Base-by-base conservation (phyloP, 2,113 vertebrate genomes). In the Oreochromis tanganicae region DNA sequence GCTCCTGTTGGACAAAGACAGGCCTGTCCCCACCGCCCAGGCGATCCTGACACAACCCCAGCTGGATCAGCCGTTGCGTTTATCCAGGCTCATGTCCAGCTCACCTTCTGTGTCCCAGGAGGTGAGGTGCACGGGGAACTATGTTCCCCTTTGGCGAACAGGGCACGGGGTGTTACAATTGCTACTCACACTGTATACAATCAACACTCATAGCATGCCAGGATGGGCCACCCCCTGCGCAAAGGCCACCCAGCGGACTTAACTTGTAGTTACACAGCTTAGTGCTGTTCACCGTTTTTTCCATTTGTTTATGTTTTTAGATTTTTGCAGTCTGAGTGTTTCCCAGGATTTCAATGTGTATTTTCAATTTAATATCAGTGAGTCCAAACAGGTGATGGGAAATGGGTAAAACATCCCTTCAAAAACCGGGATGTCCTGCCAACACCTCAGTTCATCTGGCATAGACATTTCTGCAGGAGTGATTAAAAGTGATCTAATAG, bases 391-490 rank as follows among this genome's bases (percentile, higher is more conserved):
- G 83, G 52, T 81, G 91, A 85, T 41, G 75, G 94, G 91, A 90
- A 94, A 96, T 93, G 93, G 78, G 80, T 93, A 91, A 95, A 96
- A 93, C 95, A 94, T 93, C 68, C 73, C 94, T 94, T 94, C 90
- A 87, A 73, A 82, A 83, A 82, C 52, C 6, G 17, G 75, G 82
- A 91, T 78, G 89, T 91, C 87, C 90, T 87, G 89, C 92, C 88
- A 93, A 92, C 89, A 93, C 93, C 88, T 93, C 55, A 3, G 27
- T 86, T 83, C 89, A 94, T 95, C 95, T 96, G 95, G 71, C 86
- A 83, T 73, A 91, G 85, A 92, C 91, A 94, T 94, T 89, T 92
- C 88, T 92, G 89, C 91, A 82, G 88, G 89, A 86, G 63, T 52
- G 82, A 87, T 85, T 87, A 63, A 89, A 85, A 80, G 17, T 3